phyloP scores from a whole-genome alignment of 2,888 invertebrate genomes.

The Agriopis marginaria region DNA sequence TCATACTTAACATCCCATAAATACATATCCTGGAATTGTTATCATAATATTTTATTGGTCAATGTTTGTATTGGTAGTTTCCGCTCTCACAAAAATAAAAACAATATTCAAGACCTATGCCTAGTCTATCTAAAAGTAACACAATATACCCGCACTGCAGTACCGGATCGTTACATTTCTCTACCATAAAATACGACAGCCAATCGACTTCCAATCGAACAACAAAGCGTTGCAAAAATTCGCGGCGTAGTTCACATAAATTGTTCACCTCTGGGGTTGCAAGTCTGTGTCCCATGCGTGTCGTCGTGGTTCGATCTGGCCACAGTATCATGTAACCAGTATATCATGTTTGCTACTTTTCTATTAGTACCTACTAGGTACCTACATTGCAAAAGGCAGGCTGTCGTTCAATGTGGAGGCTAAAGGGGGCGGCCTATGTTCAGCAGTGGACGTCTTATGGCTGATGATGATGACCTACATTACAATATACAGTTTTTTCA shows the following conservation, averaged over 20 bases:
- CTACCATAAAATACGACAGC: slow-evolving; percentile 42
- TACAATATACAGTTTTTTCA: too few relatives aligned
- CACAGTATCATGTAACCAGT: slow-evolving; percentile 25
- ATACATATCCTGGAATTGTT: too few relatives aligned
- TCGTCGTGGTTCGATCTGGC: slow-evolving; percentile 55
- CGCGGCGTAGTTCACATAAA: slow-evolving; percentile 43
- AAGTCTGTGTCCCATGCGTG: slow-evolving; percentile 64
- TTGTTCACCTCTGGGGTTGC: slow-evolving; percentile 54
- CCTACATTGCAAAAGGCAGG: too few relatives aligned
- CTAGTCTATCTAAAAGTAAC: background rate
- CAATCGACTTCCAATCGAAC: slow-evolving; percentile 37
- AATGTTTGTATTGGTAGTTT: too few relatives aligned
- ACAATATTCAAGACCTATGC: background rate
- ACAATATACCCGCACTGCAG: slow-evolving; percentile 26
- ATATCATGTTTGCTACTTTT: background rate
- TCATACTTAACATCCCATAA: too few relatives aligned
- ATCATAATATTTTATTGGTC: too few relatives aligned
- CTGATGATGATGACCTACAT: too few relatives aligned
- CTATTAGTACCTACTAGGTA: background rate
- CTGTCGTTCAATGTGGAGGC: too few relatives aligned
- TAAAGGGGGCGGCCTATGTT: too few relatives aligned
- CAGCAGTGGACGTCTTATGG: too few relatives aligned
- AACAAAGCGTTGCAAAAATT: slow-evolving; percentile 52
- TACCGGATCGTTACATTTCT: slow-evolving; percentile 28
- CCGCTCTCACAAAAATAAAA: too few relatives aligned